phyloP scores from a whole-genome alignment of 2,113 vertebrate genomes.

The Aspiorhynchus laticeps region DNA sequence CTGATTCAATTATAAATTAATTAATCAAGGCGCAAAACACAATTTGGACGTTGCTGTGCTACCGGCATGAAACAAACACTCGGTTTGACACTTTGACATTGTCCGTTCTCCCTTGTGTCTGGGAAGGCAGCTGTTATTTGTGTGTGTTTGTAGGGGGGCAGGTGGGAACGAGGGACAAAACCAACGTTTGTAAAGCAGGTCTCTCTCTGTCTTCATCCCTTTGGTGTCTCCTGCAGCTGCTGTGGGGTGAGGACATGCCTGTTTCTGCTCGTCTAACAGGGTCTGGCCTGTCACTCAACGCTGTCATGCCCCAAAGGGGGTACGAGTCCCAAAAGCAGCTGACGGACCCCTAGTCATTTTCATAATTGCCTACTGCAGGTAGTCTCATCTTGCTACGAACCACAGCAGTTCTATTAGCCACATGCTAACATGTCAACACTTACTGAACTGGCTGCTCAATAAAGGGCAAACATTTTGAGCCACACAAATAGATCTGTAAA shows the following conservation, averaged over 20 bases:
- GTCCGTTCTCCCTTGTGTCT: constrained; percentile 20
- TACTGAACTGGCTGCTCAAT: background rate
- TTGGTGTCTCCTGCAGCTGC: constrained; percentile 41
- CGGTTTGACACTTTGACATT: constrained; percentile 23
- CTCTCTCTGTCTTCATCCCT: constrained; percentile 3
- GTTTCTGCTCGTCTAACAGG: constrained; percentile 33
- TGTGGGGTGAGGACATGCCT: constrained; percentile 33
- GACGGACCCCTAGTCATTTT: background rate
- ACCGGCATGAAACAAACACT: constrained; percentile 9
- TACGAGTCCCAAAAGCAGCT: constrained; percentile 21
- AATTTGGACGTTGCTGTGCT: constrained; percentile 45
- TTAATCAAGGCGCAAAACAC: constrained; percentile 58
- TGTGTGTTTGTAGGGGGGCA: constrained; percentile 26
- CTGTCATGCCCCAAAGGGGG: background rate
- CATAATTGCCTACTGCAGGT: constrained; percentile 13
- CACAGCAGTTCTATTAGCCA: constrained; percentile 3
- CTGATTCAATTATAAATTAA: constrained; percentile 71
- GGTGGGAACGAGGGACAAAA: constrained; percentile 36
- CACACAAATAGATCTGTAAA: background rate
- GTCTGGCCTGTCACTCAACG: constrained; percentile 30
- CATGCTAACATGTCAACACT: constrained; percentile 18
- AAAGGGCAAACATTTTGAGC: background rate
- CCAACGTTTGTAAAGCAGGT: constrained; percentile 18
- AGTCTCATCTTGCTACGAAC: constrained; percentile 7
- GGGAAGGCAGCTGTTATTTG: constrained; percentile 32